Percentiles rank a stretch among this genome's conserved stretches.
Evolutionary conservation across 2,113 vertebrate species (phyloP).

Genomic region (Chaetodon trifascialis): DNA sequence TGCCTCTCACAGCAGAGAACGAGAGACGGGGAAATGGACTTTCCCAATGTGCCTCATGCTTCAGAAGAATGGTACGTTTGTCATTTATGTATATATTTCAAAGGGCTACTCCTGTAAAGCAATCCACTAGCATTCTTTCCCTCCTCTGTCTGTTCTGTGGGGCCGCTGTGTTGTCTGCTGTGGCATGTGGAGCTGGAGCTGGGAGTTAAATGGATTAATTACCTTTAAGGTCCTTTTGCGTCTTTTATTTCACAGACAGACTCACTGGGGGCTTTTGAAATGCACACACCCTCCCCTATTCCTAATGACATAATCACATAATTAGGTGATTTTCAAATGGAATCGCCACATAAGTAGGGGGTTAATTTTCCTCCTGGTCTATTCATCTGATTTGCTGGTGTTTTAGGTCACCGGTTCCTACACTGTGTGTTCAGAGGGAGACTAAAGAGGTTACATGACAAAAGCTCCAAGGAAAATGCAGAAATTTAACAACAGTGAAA

Average conservation of each 20-base stretch:
- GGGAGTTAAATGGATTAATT: conserved; percentile 95
- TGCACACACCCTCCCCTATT: conserved; percentile 72
- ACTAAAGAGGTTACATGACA: conserved; percentile 72
- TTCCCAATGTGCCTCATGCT: conserved; percentile 72
- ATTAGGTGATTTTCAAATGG: conserved; percentile 92
- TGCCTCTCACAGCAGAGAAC: conserved; percentile 27
- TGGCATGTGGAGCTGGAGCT: conserved; percentile 81
- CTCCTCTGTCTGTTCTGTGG: conserved; percentile 73
- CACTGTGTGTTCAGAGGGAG: conserved; percentile 47
- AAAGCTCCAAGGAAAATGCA: conserved; percentile 76
- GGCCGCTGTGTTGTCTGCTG: conserved; percentile 85
- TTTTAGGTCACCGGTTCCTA: conserved; percentile 78
- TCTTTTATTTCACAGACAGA: conserved; percentile 89
- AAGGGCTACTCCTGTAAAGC: conserved; percentile 89
- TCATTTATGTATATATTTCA: conserved; percentile 90
- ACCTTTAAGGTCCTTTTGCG: conserved; percentile 90
- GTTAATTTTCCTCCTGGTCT: conserved; percentile 85
- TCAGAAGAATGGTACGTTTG: conserved; percentile 86
- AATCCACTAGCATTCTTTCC: conserved; percentile 85
- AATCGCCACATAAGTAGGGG: conserved; percentile 85
- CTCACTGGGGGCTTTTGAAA: conserved; percentile 89
- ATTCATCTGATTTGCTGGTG: conserved; percentile 79
- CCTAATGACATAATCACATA: conserved; percentile 97
- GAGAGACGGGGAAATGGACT: conserved; percentile 47
- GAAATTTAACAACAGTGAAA: conserved; percentile 35